Evolutionary conservation across 2,113 vertebrate species (phyloP).

Genomic region (Oryzias celebensis): DNA sequence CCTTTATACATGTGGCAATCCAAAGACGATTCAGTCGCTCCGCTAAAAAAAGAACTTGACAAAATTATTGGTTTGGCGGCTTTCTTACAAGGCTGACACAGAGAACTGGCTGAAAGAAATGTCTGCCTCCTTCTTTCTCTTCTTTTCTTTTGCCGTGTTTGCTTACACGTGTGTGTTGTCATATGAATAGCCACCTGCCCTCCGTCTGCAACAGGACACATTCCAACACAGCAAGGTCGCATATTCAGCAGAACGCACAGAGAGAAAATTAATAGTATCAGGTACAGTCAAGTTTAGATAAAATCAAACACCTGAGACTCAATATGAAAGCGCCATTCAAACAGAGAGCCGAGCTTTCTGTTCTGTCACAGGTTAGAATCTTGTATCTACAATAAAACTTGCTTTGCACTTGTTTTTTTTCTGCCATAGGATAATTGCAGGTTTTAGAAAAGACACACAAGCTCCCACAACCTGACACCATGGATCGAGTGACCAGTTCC

Average conservation of each 20-base stretch:
- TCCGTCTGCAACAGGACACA: slow-evolving; percentile 72
- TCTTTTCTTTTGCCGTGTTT: slow-evolving; percentile 33
- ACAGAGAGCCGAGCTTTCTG: slow-evolving; percentile 63
- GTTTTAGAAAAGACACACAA: slow-evolving; percentile 38
- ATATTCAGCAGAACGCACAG: slow-evolving; percentile 19
- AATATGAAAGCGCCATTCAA: slow-evolving; percentile 77
- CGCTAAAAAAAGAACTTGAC: slow-evolving; percentile 92
- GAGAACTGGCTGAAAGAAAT: slow-evolving; percentile 88
- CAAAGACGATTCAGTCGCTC: slow-evolving; percentile 92
- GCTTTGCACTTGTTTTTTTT: slow-evolving; percentile 85
- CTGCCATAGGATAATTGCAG: slow-evolving; percentile 91
- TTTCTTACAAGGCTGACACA: slow-evolving; percentile 96
- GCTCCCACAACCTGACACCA: neutral
- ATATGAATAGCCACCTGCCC: slow-evolving; percentile 94
- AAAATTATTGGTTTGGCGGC: slow-evolving; percentile 99
- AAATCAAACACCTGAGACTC: slow-evolving; percentile 67
- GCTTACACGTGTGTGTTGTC: slow-evolving; percentile 73
- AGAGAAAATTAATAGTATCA: slow-evolving; percentile 19
- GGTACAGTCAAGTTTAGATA: slow-evolving; percentile 67
- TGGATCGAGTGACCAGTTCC: slow-evolving; percentile 4
- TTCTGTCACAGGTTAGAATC: slow-evolving; percentile 85
- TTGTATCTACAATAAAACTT: slow-evolving; percentile 86
- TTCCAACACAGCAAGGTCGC: slow-evolving; percentile 84
- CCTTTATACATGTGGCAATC: slow-evolving; percentile 99
- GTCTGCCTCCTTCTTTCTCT: slow-evolving; percentile 67